phyloP scores from a whole-genome alignment of 2,113 vertebrate species.

The Ammodytes dubius region DNA sequence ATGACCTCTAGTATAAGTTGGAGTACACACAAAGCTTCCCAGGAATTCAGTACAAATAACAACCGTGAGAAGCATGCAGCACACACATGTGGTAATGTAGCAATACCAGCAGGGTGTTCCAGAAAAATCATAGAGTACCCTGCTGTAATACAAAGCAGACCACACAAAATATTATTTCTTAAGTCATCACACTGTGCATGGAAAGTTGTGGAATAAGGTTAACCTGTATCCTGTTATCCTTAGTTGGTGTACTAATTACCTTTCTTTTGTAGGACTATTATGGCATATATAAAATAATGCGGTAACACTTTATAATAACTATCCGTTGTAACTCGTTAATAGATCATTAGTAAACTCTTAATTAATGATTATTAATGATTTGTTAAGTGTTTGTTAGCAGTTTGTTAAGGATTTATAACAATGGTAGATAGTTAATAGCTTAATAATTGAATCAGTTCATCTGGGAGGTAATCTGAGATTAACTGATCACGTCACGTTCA shows the following conservation, averaged over 20 bases:
- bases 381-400: too few relatives aligned
- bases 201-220: neutral
- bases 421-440: too few relatives aligned
- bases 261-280: neutral
- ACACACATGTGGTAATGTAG: neutral
- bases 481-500: too few relatives aligned
- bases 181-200: neutral
- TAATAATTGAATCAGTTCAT: too few relatives aligned
- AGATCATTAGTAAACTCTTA: too few relatives aligned
- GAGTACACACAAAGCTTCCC: neutral
- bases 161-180: neutral
- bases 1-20: slow-evolving; percentile 36
- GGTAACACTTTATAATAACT: too few relatives aligned
- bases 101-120: neutral
- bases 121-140: neutral
- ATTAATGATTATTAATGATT: too few relatives aligned
- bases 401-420: too few relatives aligned
- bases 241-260: neutral
- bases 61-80: neutral
- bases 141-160: neutral
- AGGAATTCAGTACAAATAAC: neutral
- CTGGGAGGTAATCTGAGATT: too few relatives aligned
- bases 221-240: neutral
- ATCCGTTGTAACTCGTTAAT: too few relatives aligned
- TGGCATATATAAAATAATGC: too few relatives aligned